A percentile compares a stretch with the other conserved stretches of the same genome.
Evolutionary conservation across 30 jellyfish, hydroid and myxozoan species (phyloP).

Genomic region (Aurelia aurita complex sp. Pacific): DNA sequence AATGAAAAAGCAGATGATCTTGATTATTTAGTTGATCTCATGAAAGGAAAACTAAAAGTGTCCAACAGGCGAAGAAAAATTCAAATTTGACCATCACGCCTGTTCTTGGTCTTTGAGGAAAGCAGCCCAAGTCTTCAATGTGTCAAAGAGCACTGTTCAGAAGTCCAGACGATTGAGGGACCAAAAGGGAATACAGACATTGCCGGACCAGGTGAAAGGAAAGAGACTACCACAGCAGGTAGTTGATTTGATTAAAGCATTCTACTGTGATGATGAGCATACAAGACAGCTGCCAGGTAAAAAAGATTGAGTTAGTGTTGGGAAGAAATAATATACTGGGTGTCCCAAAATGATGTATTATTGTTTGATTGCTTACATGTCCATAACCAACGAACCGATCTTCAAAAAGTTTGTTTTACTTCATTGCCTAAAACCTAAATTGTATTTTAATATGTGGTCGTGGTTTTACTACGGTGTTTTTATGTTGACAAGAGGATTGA

Average conservation of each 20-base stretch:
- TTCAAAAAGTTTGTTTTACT: too few relatives aligned
- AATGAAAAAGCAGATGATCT: conserved; percentile 31
- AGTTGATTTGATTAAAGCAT: conserved; percentile 2
- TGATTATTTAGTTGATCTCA: conserved; percentile 23
- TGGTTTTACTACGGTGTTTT: too few relatives aligned
- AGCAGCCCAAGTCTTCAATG: conserved; percentile 31
- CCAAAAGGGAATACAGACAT: conserved; percentile 17
- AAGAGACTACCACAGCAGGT: background rate
- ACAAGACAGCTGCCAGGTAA: conserved; percentile 68
- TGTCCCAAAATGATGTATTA: too few relatives aligned
- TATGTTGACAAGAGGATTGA: too few relatives aligned
- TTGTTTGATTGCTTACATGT: too few relatives aligned
- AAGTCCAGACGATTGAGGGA: conserved; percentile 29
- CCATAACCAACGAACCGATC: too few relatives aligned
- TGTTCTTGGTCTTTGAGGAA: conserved; percentile 49
- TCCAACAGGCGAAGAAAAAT: conserved; percentile 36
- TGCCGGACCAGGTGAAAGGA: conserved; percentile 28
- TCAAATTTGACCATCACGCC: conserved; percentile 62
- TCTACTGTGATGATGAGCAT: conserved; percentile 52
- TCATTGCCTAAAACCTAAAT: too few relatives aligned
- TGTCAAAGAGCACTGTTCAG: conserved; percentile 15
- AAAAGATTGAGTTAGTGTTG: conserved; percentile 62
- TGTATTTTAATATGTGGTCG: too few relatives aligned
- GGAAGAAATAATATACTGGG: background rate
- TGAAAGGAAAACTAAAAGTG: conserved; percentile 31